A percentile compares a stretch with the other conserved stretches of the same genome.
Evolutionary conservation across 2,888 invertebrate genomes (phyloP).

Genomic region (Conchocele bisecta): DNA sequence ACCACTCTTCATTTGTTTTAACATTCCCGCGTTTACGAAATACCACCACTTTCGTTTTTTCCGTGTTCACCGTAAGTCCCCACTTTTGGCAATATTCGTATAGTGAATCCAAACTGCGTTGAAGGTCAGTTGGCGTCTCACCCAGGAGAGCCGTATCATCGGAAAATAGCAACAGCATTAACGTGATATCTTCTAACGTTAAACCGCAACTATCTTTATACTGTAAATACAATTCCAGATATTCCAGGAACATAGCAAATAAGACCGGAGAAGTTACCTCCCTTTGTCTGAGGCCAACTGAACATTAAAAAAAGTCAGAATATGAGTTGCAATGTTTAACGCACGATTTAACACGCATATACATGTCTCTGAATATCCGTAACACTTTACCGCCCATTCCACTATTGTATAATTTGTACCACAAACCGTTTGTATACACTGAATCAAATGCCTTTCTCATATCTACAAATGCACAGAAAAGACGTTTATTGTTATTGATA

Average conservation of each 20-base stretch:
- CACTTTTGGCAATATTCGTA: slow-evolving; percentile 16
- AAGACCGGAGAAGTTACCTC: slow-evolving; percentile 10
- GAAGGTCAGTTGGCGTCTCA: slow-evolving; percentile 9
- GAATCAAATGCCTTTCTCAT: slow-evolving; percentile 18
- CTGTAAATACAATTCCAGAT: slow-evolving; percentile 11
- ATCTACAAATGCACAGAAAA: slow-evolving; percentile 22
- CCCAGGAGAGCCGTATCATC: slow-evolving; percentile 33
- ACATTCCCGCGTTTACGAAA: slow-evolving; percentile 14
- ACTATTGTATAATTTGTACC: slow-evolving; percentile 20
- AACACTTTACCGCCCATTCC: slow-evolving; percentile 16
- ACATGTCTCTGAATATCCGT: slow-evolving; percentile 6
- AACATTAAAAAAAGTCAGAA: slow-evolving; percentile 10
- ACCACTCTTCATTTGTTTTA: slow-evolving; percentile 7
- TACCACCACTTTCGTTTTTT: slow-evolving; percentile 24
- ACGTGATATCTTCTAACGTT: not conserved
- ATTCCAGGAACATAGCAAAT: slow-evolving; percentile 15
- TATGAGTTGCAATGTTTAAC: not conserved
- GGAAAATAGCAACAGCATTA: slow-evolving; percentile 32
- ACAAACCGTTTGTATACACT: slow-evolving; percentile 26
- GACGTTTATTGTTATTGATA: slow-evolving; percentile 1
- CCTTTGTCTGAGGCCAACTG: slow-evolving; percentile 12
- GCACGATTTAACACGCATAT: slow-evolving; percentile 4
- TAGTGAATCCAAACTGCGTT: slow-evolving; percentile 1
- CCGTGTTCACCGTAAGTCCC: slow-evolving; percentile 20
- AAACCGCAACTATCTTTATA: slow-evolving; percentile 9